Percentiles rank a stretch among this genome's conserved stretches.
Evolutionary conservation across 2,113 vertebrate species (phyloP).

Genomic region (Salvelinus alpinus): DNA sequence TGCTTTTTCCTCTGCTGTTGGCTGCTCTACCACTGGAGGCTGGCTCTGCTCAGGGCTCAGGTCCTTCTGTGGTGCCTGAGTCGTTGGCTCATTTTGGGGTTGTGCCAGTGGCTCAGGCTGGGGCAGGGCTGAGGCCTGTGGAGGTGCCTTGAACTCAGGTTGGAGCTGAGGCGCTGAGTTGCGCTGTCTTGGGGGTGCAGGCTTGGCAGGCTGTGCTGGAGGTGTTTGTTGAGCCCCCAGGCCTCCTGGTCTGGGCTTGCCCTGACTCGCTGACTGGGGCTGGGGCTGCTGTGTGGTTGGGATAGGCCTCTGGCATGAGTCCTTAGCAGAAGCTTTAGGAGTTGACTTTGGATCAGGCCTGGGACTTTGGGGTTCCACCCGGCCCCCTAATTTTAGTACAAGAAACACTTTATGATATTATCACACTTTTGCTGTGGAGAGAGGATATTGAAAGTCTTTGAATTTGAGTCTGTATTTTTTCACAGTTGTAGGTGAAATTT

Average conservation of each 20-base stretch:
- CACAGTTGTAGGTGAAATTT: constrained; percentile 9
- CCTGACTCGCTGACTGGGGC: constrained; percentile 57
- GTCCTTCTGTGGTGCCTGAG: not conserved
- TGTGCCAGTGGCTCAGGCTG: not conserved
- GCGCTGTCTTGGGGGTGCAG: constrained; percentile 72
- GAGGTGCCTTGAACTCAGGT: not conserved
- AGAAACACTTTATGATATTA: constrained; percentile 86
- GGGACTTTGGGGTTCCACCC: constrained; percentile 81
- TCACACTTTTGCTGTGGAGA: constrained; percentile 28
- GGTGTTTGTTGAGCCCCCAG: constrained; percentile 44
- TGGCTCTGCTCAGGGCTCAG: constrained; percentile 10
- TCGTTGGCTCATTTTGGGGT: constrained; percentile 1
- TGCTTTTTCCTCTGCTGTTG: not conserved
- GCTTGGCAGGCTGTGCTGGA: constrained; percentile 33
- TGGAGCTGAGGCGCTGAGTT: constrained; percentile 39
- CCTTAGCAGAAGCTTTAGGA: constrained; percentile 19
- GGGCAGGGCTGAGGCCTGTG: not conserved
- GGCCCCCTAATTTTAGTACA: constrained; percentile 83
- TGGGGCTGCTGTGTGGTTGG: constrained; percentile 61
- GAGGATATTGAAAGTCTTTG: constrained; percentile 3
- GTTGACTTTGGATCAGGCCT: constrained; percentile 66
- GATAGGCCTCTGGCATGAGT: constrained; percentile 12
- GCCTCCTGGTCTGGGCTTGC: constrained; percentile 44
- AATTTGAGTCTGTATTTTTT: not conserved
- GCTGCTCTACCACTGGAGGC: constrained; percentile 20